Conservation (phyloP, 2,888 invertebrate species). For the Harpagoxenus sublaevis region DNA sequence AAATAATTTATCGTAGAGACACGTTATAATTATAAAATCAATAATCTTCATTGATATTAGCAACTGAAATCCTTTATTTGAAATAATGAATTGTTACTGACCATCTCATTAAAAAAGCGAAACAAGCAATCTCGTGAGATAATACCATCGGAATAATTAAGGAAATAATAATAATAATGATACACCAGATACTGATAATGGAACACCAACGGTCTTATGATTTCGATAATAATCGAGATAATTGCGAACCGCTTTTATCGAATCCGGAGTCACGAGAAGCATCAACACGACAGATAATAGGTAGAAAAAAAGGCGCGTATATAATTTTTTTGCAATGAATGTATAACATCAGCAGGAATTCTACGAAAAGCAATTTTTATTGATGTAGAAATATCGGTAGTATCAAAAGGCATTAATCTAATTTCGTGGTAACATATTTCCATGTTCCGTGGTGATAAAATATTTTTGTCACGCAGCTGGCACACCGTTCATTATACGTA, state of each 20-base stretch:
- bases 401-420: slow-evolving; percentile 46
- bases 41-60: not conserved
- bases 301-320: not conserved
- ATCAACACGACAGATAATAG: not conserved
- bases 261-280: not conserved
- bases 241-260: slow-evolving; percentile 1
- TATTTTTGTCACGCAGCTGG: slow-evolving; percentile 58
- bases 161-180: not conserved
- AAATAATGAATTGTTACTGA: not conserved
- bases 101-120: not conserved
- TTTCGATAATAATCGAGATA: slow-evolving; percentile 14
- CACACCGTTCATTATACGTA: slow-evolving; percentile 50
- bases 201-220: not conserved
- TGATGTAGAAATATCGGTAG: slow-evolving; percentile 18
- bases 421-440: slow-evolving; percentile 27
- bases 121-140: not conserved
- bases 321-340: slow-evolving; percentile 21
- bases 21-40: not conserved
- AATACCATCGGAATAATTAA: slow-evolving; percentile 1
- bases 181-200: not conserved
- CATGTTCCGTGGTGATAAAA: slow-evolving; percentile 60
- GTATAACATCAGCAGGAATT: not conserved
- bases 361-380: slow-evolving; percentile 28
- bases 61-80: not conserved
- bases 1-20: not conserved